These are phyloP conservation scores for Polypedilum vanderplanki DNA, from an alignment of 1,140 invertebrate species.

Conservation along the genomic window DNA sequence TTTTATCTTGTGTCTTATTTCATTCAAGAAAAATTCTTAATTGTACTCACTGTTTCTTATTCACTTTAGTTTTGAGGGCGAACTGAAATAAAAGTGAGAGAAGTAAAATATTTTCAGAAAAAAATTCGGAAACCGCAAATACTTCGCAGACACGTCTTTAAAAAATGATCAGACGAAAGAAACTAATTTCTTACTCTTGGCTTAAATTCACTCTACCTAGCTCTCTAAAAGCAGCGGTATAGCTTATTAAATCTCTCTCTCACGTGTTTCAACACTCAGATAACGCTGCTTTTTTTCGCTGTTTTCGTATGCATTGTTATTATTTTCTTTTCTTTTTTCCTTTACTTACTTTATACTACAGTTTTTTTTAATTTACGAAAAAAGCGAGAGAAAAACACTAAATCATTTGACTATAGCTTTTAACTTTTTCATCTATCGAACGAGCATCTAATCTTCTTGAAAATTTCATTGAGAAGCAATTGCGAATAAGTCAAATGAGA, in stretches of 20 bases:
- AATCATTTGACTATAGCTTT: constrained; percentile 7
- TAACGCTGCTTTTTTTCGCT: neutral
- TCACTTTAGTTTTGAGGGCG: too few relatives aligned
- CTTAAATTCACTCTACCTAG: neutral
- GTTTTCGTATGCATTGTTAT: constrained; percentile 6
- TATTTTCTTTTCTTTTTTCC: constrained; percentile 5
- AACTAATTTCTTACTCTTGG: constrained; percentile 22
- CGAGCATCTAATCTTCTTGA: neutral
- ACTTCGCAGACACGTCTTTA: constrained; percentile 22
- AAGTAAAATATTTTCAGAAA: neutral
- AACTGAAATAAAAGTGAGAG: too few relatives aligned
- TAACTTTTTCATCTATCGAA: constrained; percentile 19
- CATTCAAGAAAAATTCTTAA: too few relatives aligned
- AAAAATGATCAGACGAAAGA: constrained; percentile 21
- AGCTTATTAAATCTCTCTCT: constrained; percentile 18
- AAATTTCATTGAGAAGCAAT: neutral
- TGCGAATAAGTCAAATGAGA: too few relatives aligned
- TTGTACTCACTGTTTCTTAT: too few relatives aligned
- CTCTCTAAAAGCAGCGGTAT: constrained; percentile 16
- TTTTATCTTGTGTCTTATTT: too few relatives aligned
- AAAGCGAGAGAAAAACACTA: constrained; percentile 6
- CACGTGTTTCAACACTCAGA: constrained; percentile 16
- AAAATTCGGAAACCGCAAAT: constrained; percentile 2
- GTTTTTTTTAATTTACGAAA: neutral
- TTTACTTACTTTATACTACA: constrained; percentile 7